phyloP scores from a whole-genome alignment of 2,888 invertebrate species.

The Idaea aversata region DNA sequence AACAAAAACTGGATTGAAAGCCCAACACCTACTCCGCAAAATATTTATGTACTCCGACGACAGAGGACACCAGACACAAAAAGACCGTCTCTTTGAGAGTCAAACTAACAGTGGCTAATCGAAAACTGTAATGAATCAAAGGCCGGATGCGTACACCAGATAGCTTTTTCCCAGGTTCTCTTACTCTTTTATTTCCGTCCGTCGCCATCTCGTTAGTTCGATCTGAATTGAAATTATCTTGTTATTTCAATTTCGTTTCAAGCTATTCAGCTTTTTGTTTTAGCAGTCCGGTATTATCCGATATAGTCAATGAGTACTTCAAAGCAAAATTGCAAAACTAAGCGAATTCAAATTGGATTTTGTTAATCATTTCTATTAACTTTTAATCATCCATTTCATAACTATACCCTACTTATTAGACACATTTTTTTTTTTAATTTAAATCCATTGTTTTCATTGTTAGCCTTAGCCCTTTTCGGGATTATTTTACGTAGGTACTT shows the following conservation, averaged over 20 bases:
- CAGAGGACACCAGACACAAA: slow-evolving; percentile 30
- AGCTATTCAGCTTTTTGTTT: slow-evolving; percentile 23
- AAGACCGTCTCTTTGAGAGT: slow-evolving; percentile 38
- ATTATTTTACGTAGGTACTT: neutral
- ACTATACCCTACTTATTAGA: too few relatives aligned
- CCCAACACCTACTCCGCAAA: slow-evolving; percentile 5
- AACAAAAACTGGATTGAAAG: too few relatives aligned
- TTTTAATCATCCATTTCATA: too few relatives aligned
- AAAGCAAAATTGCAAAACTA: neutral
- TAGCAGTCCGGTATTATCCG: slow-evolving; percentile 3
- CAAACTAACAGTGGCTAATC: slow-evolving; percentile 62
- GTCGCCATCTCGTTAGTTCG: slow-evolving; percentile 61
- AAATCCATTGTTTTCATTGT: neutral
- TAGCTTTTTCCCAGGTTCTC: slow-evolving; percentile 50
- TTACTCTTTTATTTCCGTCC: slow-evolving; percentile 53
- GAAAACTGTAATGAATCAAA: slow-evolving; percentile 78
- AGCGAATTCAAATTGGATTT: neutral
- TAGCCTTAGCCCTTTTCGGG: neutral
- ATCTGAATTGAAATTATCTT: slow-evolving; percentile 65
- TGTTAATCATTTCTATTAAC: neutral
- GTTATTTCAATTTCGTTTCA: slow-evolving; percentile 47
- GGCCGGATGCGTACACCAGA: slow-evolving; percentile 64
- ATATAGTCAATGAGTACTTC: neutral
- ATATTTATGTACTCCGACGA: slow-evolving; percentile 15
- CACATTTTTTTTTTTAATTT: neutral